Base-by-base conservation (phyloP, 30 jellyfish, hydroid and myxozoan species). In the Pelagia noctiluca region DNA sequence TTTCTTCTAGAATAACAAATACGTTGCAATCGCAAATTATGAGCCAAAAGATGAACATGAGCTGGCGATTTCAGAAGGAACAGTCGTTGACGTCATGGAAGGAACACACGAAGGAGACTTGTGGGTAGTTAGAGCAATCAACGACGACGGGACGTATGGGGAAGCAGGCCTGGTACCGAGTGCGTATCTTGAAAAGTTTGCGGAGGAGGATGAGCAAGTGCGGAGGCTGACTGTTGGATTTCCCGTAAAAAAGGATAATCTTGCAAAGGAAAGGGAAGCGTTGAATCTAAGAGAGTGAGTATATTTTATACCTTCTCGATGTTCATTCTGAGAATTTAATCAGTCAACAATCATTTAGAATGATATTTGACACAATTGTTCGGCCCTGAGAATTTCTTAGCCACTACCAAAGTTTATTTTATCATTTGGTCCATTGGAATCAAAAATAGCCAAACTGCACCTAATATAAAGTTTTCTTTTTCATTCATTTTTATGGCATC, bases 1-100 rank as follows among this genome's bases (percentile, higher is more conserved):
- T 42, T 36, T 3, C 63, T 88, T 38, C 84, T n/a, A 90, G 97
- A 85, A 88, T 26, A 64, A 79, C 50, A 68, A 81, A 8, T 93
- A 93, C 71, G 90, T 87, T 57, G 98, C 98, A n/a, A 93, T 93
- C 24, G 97, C 95, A 25, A 93, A 93, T 63, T 93, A 80, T 64
- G 98, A 93, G 48, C 93, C 98, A 10, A 86, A 85, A 54, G 87
- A 69, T 35, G 95, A 76, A 29, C 76, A 75, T 23, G 95, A 86
- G 30, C 25, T 91, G 75, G 82, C 88, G 34, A 71, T 91, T 22
- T 65, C 84, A n/a, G 98, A 91, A 72, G 98, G 98, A n/a, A 82
- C 88, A 19, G 86, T 85, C 38, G 96, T 91, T 35, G 91, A 77
- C 28, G 89, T 91, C 57, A 71, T 91, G 84, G 92, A 91, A 21